Evolutionary conservation across 2,888 invertebrate genomes (phyloP).

Genomic region (Ennomos erosarius): DNA sequence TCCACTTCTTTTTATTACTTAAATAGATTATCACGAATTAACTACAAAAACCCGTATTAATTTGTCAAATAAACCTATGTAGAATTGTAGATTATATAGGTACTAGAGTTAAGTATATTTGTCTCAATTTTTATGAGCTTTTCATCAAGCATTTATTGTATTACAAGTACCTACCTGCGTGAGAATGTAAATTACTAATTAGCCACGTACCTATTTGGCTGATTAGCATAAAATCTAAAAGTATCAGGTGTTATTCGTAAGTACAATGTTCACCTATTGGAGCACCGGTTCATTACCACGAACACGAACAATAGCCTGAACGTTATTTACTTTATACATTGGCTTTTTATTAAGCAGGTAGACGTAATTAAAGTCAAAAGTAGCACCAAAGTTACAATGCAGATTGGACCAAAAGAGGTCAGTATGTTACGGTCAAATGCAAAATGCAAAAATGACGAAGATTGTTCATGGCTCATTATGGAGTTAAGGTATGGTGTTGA

Average conservation of each 20-base stretch:
- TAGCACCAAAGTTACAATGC: constrained; percentile 63
- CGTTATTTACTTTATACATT: constrained; percentile 72
- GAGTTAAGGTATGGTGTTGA: constrained; percentile 69
- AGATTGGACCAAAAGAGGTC: constrained; percentile 69
- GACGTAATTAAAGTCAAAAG: constrained; percentile 72
- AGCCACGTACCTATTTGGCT: not conserved
- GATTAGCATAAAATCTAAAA: constrained; percentile 1
- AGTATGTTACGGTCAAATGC: constrained; percentile 62
- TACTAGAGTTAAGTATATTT: no score
- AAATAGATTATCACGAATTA: not conserved
- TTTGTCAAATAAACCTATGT: no score
- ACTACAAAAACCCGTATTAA: not conserved
- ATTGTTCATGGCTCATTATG: constrained; percentile 82
- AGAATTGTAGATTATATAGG: no score
- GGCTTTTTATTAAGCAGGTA: constrained; percentile 64
- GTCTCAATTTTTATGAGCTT: no score
- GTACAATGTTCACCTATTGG: constrained; percentile 43
- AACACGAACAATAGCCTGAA: constrained; percentile 75
- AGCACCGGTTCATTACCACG: constrained; percentile 65
- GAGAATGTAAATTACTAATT: not conserved
- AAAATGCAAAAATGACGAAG: constrained; percentile 74
- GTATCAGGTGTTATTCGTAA: constrained; percentile 19
- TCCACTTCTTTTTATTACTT: not conserved
- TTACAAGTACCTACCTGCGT: no score
- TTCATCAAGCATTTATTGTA: no score